Percentiles rank a stretch among this genome's conserved stretches.
Evolutionary conservation across 53 echinoderm and acorn worm species (phyloP).

Genomic region (Luidia sarsii): DNA sequence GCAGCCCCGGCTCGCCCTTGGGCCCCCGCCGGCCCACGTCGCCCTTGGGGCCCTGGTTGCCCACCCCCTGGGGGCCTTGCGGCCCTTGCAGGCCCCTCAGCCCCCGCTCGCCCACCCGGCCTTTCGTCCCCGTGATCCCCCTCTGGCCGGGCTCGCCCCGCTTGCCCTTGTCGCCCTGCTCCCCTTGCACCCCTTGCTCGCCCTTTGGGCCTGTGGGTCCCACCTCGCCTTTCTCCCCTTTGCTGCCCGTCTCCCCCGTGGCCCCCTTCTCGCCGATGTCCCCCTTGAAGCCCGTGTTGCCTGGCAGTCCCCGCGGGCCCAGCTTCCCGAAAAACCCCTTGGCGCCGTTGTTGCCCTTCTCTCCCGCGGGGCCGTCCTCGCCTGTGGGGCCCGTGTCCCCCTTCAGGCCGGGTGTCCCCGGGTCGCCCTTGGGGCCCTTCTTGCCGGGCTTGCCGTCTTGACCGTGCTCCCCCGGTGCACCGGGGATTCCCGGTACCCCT

Average conservation of each 20-base stretch:
- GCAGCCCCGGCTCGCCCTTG: slow-evolving; percentile 30
- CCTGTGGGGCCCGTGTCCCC: slow-evolving; percentile 25
- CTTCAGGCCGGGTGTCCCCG: slow-evolving; percentile 1
- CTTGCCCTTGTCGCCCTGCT: slow-evolving; percentile 27
- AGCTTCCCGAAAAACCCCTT: slow-evolving; percentile 44
- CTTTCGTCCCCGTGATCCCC: slow-evolving; percentile 36
- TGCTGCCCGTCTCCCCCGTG: background rate
- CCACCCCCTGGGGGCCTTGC: slow-evolving; percentile 28
- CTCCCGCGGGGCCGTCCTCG: background rate
- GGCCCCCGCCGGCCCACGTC: background rate
- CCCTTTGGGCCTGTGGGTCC: slow-evolving; percentile 28
- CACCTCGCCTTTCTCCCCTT: slow-evolving; percentile 28
- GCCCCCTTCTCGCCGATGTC: background rate
- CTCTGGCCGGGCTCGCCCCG: slow-evolving; percentile 22
- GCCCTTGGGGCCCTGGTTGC: slow-evolving; percentile 31
- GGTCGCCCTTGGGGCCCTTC: slow-evolving; percentile 40
- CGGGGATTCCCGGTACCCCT: slow-evolving; percentile 39
- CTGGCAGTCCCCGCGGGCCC: slow-evolving; percentile 24
- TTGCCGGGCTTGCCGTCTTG: slow-evolving; percentile 27
- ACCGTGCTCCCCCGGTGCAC: slow-evolving; percentile 27
- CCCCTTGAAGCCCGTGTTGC: slow-evolving; percentile 14
- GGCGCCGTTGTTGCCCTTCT: slow-evolving; percentile 9
- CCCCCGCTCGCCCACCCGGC: slow-evolving; percentile 29
- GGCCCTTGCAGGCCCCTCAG: slow-evolving; percentile 22
- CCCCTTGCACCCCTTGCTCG: slow-evolving; percentile 20